Percentiles rank a stretch among this genome's conserved stretches.
Conservation (phyloP, 35 echinoderm and acorn worm species). For the Patiria miniata region DNA sequence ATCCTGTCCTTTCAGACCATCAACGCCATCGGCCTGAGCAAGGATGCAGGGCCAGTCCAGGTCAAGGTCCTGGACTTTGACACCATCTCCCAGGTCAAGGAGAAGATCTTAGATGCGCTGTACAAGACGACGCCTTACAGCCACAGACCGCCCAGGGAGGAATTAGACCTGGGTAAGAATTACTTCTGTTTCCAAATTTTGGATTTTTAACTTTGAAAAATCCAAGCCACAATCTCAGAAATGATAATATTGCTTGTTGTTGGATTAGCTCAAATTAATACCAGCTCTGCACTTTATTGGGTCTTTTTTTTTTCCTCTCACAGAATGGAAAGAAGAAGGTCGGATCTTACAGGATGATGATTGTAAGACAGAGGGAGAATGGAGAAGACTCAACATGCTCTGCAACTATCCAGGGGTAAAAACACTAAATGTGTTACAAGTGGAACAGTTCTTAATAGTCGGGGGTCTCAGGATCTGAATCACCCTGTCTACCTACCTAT, state of each 20-base stretch:
- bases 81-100: slow-evolving; percentile 89
- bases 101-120: slow-evolving; percentile 92
- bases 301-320: background rate
- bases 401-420: slow-evolving; percentile 52
- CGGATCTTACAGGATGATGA: slow-evolving; percentile 81
- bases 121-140: slow-evolving; percentile 88
- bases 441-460: no score
- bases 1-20: slow-evolving; percentile 48
- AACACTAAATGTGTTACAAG: background rate
- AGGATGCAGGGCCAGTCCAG: slow-evolving; percentile 65
- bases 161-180: slow-evolving; percentile 85
- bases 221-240: no score
- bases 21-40: slow-evolving; percentile 83
- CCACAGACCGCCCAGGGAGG: slow-evolving; percentile 78
- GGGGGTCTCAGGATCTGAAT: no score
- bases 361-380: slow-evolving; percentile 64
- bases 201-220: no score
- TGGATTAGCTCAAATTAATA: background rate
- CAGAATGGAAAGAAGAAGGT: slow-evolving; percentile 72
- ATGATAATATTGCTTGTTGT: no score
- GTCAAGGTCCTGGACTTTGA: slow-evolving; percentile 92
- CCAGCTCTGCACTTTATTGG: no score
- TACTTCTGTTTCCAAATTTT: no score
- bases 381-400: slow-evolving; percentile 88
- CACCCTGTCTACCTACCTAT: no score